Evolutionary conservation across 2,113 vertebrate species (phyloP), one percentile per base, ranked within the genome.

Genomic region (Otolemur garnettii): DNA sequence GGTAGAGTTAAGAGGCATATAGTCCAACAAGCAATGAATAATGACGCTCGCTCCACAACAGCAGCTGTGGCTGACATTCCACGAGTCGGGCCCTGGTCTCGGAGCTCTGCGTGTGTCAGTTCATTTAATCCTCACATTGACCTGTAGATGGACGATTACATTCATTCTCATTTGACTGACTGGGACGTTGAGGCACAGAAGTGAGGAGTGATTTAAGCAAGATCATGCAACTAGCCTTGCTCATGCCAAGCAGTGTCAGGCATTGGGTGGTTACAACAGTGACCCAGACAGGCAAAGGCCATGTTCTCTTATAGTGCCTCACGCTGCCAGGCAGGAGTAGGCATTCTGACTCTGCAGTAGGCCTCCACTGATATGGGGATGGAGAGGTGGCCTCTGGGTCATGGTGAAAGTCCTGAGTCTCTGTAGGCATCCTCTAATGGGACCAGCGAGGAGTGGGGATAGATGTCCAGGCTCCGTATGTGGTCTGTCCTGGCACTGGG

Each of bases 101-200:
- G 10, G n/a, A 77, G 53, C 15, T 82, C 95, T 59, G 13, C 28
- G n/a, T 1, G n/a, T 71, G 60, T 45, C 28, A 38, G 9, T 24
- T 80, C 26, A 82, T 18, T 80, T 82, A 60, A 69, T 72, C n/a
- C 18, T 60, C 26, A 64, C 26, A 74, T 15, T 33, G 30, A 60
- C 59, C 5, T 71, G 6, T 17, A 66, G 33, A 28, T 55, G 50
- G 53, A 22, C 9, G 64, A 38, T 35, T 62, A 53, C n/a, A 7
- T 60, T 59, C n/a, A 28, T 78, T 92, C 33, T 93, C 26, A 72
- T 78, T 72, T 93, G 83, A 59, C 42, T 38, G 87, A 95, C 15
- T 33, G 45, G n/a, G 53, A 92, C 50, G 55, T 0, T 69, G 59
- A 90, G 22, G 75, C 66, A 60, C 15, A 69, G 45, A 66, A 85